These are phyloP conservation scores for Chelonia mydas DNA, from an alignment of 2,797 vertebrate genomes.

Conservation along the genomic window DNA sequence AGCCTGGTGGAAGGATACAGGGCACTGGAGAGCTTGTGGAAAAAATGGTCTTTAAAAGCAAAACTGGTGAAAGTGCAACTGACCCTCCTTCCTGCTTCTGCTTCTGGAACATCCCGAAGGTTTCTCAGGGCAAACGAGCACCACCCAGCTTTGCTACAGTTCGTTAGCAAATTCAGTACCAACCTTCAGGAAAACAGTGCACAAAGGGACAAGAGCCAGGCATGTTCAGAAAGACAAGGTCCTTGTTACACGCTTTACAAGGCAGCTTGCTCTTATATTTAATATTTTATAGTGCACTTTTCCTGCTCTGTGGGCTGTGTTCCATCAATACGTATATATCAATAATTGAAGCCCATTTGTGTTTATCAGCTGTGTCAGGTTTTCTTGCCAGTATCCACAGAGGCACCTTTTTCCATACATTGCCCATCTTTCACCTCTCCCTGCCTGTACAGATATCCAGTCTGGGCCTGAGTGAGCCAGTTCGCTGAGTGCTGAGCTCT, in stretches of 20 bases:
- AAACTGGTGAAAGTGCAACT: no score
- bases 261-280: background rate
- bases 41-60: background rate
- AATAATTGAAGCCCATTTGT: background rate
- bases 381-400: background rate
- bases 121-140: background rate
- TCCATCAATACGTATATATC: background rate
- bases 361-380: background rate
- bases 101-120: background rate
- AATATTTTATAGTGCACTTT: background rate
- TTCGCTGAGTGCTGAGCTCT: background rate
- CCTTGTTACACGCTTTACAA: background rate
- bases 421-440: no score
- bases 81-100: background rate
- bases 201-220: background rate
- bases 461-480: background rate
- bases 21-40: background rate
- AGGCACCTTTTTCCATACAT: background rate
- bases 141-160: background rate
- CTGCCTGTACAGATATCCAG: background rate
- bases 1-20: background rate
- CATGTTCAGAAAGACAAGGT: background rate
- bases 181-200: background rate
- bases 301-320: background rate
- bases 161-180: background rate